These are phyloP conservation scores for Gymnorhina tibicen DNA, from an alignment of 2,113 vertebrate genomes.

Conservation along the genomic window DNA sequence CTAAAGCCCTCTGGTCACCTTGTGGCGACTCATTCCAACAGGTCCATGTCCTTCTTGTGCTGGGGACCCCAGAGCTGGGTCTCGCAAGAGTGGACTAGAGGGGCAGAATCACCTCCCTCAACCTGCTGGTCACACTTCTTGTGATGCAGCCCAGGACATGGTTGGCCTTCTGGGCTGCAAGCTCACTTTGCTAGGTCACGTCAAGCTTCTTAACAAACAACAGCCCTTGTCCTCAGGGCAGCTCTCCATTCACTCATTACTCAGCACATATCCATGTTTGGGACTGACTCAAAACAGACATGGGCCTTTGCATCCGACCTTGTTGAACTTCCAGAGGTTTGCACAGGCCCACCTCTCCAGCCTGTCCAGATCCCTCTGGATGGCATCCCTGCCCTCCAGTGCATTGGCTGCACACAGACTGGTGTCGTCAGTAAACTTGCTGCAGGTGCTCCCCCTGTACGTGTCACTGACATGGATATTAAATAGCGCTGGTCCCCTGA, in stretches of 20 bases:
- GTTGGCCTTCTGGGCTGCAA: not conserved
- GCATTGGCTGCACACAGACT: not conserved
- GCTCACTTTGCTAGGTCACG: not conserved
- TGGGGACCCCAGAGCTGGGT: not conserved
- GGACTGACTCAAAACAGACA: not conserved
- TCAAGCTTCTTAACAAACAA: not conserved
- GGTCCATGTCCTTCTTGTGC: not conserved
- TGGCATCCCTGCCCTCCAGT: no score
- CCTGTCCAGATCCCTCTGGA: not conserved
- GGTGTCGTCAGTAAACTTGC: not conserved
- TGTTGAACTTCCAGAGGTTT: not conserved
- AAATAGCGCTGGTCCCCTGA: not conserved
- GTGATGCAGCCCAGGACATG: not conserved
- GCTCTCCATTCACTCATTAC: not conserved
- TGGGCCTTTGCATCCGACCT: not conserved
- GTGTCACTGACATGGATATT: not conserved
- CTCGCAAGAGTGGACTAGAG: not conserved
- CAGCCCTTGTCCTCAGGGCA: not conserved
- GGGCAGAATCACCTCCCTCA: not conserved
- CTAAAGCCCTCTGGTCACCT: not conserved
- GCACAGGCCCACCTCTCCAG: not conserved
- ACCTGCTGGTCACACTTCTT: not conserved
- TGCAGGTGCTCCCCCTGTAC: not conserved
- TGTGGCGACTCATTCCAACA: not conserved
- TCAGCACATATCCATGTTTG: not conserved